Evolutionary conservation across 1,140 invertebrate genomes (phyloP), one percentile per base, ranked within the genome.

Genomic region (Leucophenga varia): DNA sequence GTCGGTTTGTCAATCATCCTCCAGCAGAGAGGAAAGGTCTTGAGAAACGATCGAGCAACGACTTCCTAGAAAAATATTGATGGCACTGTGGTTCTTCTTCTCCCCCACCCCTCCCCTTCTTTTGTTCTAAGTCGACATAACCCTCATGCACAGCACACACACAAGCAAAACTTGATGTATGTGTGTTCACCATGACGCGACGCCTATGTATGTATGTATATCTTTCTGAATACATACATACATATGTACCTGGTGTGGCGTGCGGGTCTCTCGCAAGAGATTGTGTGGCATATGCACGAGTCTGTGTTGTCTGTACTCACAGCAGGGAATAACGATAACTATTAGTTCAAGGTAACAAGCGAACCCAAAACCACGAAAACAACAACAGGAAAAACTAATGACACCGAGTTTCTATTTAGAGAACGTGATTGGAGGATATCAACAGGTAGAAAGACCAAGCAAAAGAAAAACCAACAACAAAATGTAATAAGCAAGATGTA

Each of bases 321-420:
- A 53, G 59, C 37, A 51, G 59, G 50, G 44, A 61, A 61, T 61
- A 67, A 42, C 38, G 49, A 35, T 57, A 63, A 60, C 57, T 67
- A 65, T 61, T 67, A 59, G 55, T 65, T 65, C 51, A 61, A 56
- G 61, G 61, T 67, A 61, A 63, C 54, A 58, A 43, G 48, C 52
- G 31, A 47, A 55, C n/a, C n/a, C n/a, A n/a, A n/a, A 52, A 52
- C 52, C 52, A 57, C 56, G 40, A 49, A 36, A 13, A 50, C 48
- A 17, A 13, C 43, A n/a, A n/a, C n/a, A n/a, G 39, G 53, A 32
- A 64, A 58, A 47, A 65, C 52, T 65, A 61, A 61, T 67, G 58
- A 65, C 58, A 59, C 59, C 63, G 63, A 65, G 59, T 65, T 67
- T 65, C 61, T 67, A 67, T 65, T 67, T 67, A 63, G 44, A 53